These are phyloP conservation scores for Dolichoris vasculosae DNA, from an alignment of 1,140 invertebrate species.

Conservation along the genomic window DNA sequence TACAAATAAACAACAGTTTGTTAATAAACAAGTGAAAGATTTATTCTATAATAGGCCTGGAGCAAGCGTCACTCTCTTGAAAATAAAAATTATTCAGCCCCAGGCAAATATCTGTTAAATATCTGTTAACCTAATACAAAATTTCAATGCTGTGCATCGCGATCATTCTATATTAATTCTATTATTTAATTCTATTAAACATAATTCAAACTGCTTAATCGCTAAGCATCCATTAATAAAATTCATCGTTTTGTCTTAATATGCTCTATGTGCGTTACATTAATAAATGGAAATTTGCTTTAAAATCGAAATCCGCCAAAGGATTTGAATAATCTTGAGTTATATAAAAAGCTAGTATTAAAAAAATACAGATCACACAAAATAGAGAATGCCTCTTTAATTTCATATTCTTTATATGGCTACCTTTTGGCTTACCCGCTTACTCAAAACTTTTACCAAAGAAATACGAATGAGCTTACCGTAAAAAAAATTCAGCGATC, in stretches of 20 bases:
- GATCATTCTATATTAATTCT: too few species aligned
- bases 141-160: background rate
- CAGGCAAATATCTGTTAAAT: constrained; percentile 56
- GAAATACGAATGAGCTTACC: constrained; percentile 27
- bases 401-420: constrained; percentile 55
- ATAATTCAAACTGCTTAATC: background rate
- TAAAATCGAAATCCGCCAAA: constrained; percentile 24
- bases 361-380: constrained; percentile 72
- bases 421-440: constrained; percentile 47
- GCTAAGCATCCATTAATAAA: constrained; percentile 4
- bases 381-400: constrained; percentile 69
- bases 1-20: constrained; percentile 37
- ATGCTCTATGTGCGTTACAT: constrained; percentile 18
- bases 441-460: constrained; percentile 31
- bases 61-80: constrained; percentile 55
- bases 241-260: background rate
- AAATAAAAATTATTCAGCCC: constrained; percentile 56
- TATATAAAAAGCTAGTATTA: constrained; percentile 70
- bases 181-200: too few species aligned
- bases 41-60: constrained; percentile 71
- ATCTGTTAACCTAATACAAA: background rate
- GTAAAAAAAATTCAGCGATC: background rate
- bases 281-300: constrained; percentile 29
- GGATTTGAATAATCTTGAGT: constrained; percentile 17
- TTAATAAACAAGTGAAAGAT: constrained; percentile 43